Evolutionary conservation across 2,888 invertebrate species (phyloP), one percentile per base, ranked within the genome.

Genomic region (Ochropleura leucogaster): DNA sequence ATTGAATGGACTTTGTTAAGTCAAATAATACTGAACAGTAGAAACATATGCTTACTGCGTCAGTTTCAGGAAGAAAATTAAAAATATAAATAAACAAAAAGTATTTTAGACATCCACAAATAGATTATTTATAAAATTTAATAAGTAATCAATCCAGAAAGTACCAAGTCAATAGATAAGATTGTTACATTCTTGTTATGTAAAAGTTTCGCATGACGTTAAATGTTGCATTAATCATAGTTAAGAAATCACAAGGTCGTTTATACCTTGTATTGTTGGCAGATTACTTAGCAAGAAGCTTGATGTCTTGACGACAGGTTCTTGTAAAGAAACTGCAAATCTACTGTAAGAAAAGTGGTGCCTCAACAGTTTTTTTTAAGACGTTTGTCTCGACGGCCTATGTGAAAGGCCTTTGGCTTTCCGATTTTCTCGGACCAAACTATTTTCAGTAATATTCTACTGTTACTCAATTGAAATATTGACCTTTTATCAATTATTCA

Each of bases 101-200:
- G 51, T 47, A 53, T 59, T 63, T 57, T 44, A 68, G 59, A 74
- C 69, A 79, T n/a, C 51, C 8, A 20, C n/a, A 62, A 68, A 77
- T 59, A 47, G 20, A 68, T 72, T 51, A 44, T 20, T n/a, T 20
- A 14, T 67, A n/a, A n/a, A n/a, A n/a, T 30, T 30, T 30, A 30
- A 30, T 30, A 30, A 76, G 30, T 67, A 76, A 84, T 84, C 85
- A 72, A 66, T 69, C 69, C 85, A 76, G 66, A 84, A 74, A 76
- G 77, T 76, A 55, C n/a, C n/a, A n/a, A n/a, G 65, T 84, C 71
- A 69, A 72, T 49, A 67, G 85, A 84, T 84, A 82, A 82, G 82
- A 82, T 82, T 63, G 59, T 59, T 55, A 64, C 63, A 80, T 81
- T 69, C 74, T 59, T 59, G 74, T 83, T 80, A 80, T 69, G 62